These are phyloP conservation scores for Daktulosphaira vitifoliae DNA, from an alignment of 1,140 invertebrate genomes.

Conservation along the genomic window DNA sequence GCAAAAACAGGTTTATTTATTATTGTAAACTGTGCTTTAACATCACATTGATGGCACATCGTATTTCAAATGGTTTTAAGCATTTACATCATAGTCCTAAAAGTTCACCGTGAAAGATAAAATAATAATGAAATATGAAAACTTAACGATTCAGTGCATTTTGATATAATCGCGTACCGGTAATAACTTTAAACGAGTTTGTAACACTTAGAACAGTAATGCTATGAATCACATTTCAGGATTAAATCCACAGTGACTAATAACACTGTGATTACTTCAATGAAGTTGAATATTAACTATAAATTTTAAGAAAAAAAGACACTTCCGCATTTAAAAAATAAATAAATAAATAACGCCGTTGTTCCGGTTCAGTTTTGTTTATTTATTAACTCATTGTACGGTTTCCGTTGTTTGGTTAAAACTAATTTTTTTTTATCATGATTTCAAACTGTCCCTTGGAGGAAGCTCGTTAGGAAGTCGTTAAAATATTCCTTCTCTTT, in stretches of 20 bases:
- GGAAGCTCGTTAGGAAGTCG: slow-evolving; percentile 33
- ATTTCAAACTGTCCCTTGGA: not conserved
- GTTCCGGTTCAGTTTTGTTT: slow-evolving; percentile 21
- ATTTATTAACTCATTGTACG: slow-evolving; percentile 15
- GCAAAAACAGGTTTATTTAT: no score
- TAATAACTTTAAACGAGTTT: slow-evolving; percentile 23
- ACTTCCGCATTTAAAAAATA: no score
- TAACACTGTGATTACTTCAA: not conserved
- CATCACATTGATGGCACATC: no score
- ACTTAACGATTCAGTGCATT: not conserved
- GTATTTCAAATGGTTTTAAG: no score
- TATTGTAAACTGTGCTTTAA: no score
- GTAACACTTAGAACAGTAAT: slow-evolving; percentile 6
- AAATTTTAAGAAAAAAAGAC: no score
- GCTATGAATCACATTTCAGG: slow-evolving; percentile 14
- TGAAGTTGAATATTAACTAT: slow-evolving; percentile 7
- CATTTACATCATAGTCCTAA: no score
- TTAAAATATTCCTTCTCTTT: slow-evolving; percentile 27
- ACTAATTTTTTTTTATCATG: not conserved
- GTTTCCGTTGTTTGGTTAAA: slow-evolving; percentile 4
- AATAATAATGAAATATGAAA: no score
- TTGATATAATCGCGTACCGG: slow-evolving; percentile 9
- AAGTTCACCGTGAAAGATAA: no score
- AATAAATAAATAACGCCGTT: slow-evolving; percentile 2
- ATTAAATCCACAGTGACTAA: slow-evolving; percentile 25